A percentile compares a stretch with the other conserved stretches of the same genome.
Conservation (phyloP, 2,797 vertebrate species). For the Gadopsis marmoratus region DNA sequence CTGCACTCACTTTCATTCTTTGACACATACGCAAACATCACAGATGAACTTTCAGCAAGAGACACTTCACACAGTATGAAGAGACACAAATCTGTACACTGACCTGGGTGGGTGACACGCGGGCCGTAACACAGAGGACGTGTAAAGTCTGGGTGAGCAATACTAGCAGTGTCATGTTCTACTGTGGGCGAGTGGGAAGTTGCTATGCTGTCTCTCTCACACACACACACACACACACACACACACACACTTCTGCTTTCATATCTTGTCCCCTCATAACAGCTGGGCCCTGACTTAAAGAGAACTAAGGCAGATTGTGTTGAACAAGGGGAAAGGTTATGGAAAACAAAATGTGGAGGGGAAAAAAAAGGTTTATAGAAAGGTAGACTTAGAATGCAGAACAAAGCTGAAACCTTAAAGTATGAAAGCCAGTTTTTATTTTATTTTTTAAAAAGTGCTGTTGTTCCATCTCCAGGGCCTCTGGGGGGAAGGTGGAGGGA, state of each 20-base stretch:
- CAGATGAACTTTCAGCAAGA: constrained; percentile 45
- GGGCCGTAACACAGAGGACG: constrained; percentile 30
- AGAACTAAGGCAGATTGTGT: constrained; percentile 13
- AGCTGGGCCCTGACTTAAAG: constrained; percentile 35
- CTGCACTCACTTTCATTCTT: constrained; percentile 21
- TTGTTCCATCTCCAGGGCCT: constrained; percentile 39
- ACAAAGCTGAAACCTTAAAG: constrained; percentile 43
- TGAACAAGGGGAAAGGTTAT: constrained; percentile 27
- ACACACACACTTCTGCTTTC: constrained; percentile 30
- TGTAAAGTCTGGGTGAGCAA: constrained; percentile 50
- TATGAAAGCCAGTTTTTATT: constrained; percentile 28
- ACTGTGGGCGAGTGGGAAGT: constrained; percentile 16
- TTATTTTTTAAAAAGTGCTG: background rate
- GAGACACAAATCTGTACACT: constrained; percentile 29
- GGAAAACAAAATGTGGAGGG: constrained; percentile 12
- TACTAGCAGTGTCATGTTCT: constrained; percentile 65
- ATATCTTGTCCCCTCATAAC: constrained; percentile 15
- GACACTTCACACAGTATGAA: constrained; percentile 39
- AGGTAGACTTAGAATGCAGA: constrained; percentile 34
- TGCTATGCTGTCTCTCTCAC: constrained; percentile 16
- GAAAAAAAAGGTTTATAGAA: constrained; percentile 13
- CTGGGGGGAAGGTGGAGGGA: constrained; percentile 44
- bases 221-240: background rate
- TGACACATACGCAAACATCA: constrained; percentile 22
- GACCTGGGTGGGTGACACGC: constrained; percentile 40